These are phyloP conservation scores for Laterallus jamaicensis DNA, from an alignment of 2,113 vertebrate species.

Conservation along the genomic window DNA sequence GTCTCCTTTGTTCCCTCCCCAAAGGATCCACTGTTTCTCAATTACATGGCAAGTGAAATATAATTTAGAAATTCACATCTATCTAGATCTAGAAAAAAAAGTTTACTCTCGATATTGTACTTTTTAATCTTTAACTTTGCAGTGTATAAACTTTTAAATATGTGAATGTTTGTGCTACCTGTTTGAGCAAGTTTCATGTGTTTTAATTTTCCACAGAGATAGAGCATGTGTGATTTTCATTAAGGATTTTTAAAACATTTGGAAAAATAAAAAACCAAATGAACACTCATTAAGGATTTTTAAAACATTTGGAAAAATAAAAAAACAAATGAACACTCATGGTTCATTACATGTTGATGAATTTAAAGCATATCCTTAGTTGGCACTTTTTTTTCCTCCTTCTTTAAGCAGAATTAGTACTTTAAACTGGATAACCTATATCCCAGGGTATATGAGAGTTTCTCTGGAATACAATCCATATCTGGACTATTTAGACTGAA, in stretches of 20 bases:
- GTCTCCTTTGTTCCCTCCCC: neutral
- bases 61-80: neutral
- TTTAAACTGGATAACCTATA: neutral
- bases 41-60: neutral
- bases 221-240: neutral
- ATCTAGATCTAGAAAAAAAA: neutral
- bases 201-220: neutral
- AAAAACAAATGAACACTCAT: fast-evolving
- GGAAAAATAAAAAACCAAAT: neutral
- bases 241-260: neutral
- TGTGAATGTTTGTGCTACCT: neutral
- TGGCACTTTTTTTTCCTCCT: neutral
- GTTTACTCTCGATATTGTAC: neutral
- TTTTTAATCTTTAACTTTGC: neutral
- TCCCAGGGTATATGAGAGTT: neutral
- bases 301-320: neutral
- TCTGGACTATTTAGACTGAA: neutral
- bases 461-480: neutral
- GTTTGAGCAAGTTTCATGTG: neutral
- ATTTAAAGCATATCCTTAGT: neutral
- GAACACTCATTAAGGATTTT: neutral
- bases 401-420: neutral
- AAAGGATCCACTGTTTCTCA: neutral
- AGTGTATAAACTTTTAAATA: neutral
- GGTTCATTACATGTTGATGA: neutral